These are phyloP conservation scores for Tuta absoluta DNA, from an alignment of 2,888 invertebrate genomes.

Conservation along the genomic window DNA sequence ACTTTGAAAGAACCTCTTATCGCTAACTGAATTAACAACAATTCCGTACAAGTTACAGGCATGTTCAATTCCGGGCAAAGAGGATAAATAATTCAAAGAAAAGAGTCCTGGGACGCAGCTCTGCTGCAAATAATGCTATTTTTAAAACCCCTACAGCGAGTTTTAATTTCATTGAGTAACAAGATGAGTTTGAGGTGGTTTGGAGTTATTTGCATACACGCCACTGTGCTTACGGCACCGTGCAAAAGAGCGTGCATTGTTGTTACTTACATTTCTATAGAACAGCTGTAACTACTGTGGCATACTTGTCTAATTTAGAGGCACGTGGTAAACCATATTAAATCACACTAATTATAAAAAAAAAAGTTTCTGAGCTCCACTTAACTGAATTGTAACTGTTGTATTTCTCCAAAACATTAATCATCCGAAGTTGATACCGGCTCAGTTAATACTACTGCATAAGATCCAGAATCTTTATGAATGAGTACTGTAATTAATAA, in stretches of 20 bases:
- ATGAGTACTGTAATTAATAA: neutral
- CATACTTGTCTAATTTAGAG: no score
- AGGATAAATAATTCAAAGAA: constrained; percentile 42
- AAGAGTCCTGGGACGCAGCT: constrained; percentile 21
- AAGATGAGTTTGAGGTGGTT: constrained; percentile 39
- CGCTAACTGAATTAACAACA: constrained; percentile 37
- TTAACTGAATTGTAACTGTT: no score
- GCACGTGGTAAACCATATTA: no score
- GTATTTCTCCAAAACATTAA: no score
- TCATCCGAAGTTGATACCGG: no score
- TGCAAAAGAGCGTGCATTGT: no score
- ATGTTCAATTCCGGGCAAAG: neutral
- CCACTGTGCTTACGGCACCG: constrained; percentile 38
- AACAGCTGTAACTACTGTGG: no score
- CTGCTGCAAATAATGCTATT: constrained; percentile 34
- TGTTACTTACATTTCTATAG: no score
- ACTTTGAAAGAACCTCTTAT: constrained; percentile 30
- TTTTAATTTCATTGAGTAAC: constrained; percentile 56
- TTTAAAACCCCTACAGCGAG: constrained; percentile 36
- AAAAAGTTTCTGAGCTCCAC: no score
- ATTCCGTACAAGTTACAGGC: constrained; percentile 19
- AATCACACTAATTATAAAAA: no score
- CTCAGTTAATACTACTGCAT: no score
- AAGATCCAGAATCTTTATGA: no score
- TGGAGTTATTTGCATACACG: constrained; percentile 46